A percentile compares a stretch with the other conserved stretches of the same genome.
Evolutionary conservation across 2,113 vertebrate species (phyloP).

Genomic region (Solenodon paradoxus): DNA sequence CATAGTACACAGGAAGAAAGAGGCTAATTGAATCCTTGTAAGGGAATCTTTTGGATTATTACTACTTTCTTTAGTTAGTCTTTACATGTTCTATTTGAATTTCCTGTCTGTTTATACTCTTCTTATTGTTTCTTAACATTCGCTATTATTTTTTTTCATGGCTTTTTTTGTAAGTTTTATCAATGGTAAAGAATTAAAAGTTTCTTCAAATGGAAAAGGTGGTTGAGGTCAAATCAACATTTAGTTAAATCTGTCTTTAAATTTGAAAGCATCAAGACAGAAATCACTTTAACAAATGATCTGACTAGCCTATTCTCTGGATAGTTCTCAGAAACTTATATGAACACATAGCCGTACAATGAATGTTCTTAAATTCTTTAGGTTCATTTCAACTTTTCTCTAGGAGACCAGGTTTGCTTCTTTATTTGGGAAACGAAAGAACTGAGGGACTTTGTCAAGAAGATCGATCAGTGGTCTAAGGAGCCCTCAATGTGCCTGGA

Average conservation of each 20-base stretch:
- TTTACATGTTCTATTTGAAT: background rate
- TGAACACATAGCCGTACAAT: conserved; percentile 33
- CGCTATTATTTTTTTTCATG: background rate
- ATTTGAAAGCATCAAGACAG: background rate
- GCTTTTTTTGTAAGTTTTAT: background rate
- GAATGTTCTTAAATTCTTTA: conserved; percentile 61
- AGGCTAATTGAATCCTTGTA: background rate
- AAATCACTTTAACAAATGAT: background rate
- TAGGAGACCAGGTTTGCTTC: conserved; percentile 49
- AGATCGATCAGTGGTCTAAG: background rate
- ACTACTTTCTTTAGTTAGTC: background rate
- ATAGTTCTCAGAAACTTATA: conserved; percentile 64
- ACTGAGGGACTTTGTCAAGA: background rate
- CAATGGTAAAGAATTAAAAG: background rate
- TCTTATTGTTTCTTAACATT: background rate
- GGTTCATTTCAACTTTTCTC: conserved; percentile 69
- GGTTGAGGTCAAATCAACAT: background rate
- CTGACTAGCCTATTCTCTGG: conserved; percentile 54
- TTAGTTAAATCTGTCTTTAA: background rate
- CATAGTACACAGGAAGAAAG: background rate
- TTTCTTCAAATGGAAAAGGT: background rate
- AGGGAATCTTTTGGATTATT: background rate
- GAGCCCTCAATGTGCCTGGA: background rate
- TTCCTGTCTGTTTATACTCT: background rate
- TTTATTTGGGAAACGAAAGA: conserved; percentile 66